Base-by-base conservation (phyloP, 1,140 invertebrate genomes). In the Rhyacophila brunnea region DNA sequence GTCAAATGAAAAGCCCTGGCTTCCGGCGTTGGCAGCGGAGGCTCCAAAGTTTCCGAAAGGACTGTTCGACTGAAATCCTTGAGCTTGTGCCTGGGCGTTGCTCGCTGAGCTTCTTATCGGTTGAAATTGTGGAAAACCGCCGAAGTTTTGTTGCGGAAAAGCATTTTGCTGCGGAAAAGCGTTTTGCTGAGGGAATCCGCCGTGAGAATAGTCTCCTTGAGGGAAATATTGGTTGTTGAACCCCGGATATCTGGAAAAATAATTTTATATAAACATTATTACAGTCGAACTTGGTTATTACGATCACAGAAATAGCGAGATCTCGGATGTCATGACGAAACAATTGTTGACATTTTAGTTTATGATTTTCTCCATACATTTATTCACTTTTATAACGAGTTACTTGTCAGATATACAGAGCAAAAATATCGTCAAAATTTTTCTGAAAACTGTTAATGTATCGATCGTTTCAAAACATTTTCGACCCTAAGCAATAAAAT, bases 21-120 rank as follows among this genome's bases (percentile, higher is more conserved):
- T 70, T 15, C 65, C 65, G 0, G 73, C 70, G 40, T 68, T 68
- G 15, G 72, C 71, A 2, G 74, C 71, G n/a, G 71, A 68, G 18
- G 69, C 74, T 10, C 74, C 74, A 28, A 75, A 75, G 5, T 57
- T 56, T 2, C 69, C 70, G 17, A 65, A 57, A 1, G 63, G 63
- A 6, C 55, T 53, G 38, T 43, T 47, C 5, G 55, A 7, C 23
- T 65, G 42, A 32, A 65, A 65, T 17, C 55, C 59, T 44, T 65
- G 63, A 17, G 59, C 63, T 53, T 65, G 63, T 10, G 59, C 59
- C 1, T 10, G 15, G 1, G 63, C 63, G 50, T 18, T 56, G 45
- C 59, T 65, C 0, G 63, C 58, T 15, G 51, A 45, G 1, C 59
- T 54, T 1, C 48, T 56, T 10, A 56, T 32, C 6, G 51, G 55